Evolutionary conservation across 2,888 invertebrate genomes (phyloP).

Genomic region (Emmelina monodactyla): DNA sequence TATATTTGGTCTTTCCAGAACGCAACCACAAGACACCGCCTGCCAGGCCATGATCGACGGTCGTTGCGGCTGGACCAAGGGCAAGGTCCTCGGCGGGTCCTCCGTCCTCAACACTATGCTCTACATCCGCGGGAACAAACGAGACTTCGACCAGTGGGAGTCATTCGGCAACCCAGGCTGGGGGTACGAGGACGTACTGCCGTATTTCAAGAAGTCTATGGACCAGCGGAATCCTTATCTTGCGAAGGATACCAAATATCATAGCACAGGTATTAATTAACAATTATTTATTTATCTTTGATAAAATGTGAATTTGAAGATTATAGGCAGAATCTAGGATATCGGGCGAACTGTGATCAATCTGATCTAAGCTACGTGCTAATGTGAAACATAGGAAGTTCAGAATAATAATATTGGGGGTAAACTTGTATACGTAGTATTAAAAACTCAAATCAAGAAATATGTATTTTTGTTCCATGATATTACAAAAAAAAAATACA

Average conservation of each 20-base stretch:
- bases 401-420: too few relatives aligned
- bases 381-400: too few relatives aligned
- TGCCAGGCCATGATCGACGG: constrained; percentile 88
- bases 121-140: constrained; percentile 85
- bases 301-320: too few relatives aligned
- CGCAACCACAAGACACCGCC: constrained; percentile 83
- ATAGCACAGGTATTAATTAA: constrained; percentile 75
- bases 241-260: constrained; percentile 75
- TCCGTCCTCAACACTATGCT: constrained; percentile 91
- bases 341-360: too few relatives aligned
- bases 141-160: constrained; percentile 90
- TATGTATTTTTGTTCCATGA: too few relatives aligned
- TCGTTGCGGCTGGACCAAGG: constrained; percentile 88
- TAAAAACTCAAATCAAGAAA: too few relatives aligned
- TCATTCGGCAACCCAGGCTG: constrained; percentile 86
- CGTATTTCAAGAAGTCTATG: constrained; percentile 86
- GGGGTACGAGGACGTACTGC: constrained; percentile 82
- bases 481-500: too few relatives aligned
- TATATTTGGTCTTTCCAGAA: too few relatives aligned
- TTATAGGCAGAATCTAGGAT: too few relatives aligned
- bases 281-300: too few relatives aligned
- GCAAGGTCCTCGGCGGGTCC: constrained; percentile 87
- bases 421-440: too few relatives aligned
- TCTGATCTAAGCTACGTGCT: too few relatives aligned
- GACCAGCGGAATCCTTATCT: constrained; percentile 90